A percentile compares a stretch with the other conserved stretches of the same genome.
Evolutionary conservation across 2,113 vertebrate genomes (phyloP).

Genomic region (Brienomyrus longianalis): DNA sequence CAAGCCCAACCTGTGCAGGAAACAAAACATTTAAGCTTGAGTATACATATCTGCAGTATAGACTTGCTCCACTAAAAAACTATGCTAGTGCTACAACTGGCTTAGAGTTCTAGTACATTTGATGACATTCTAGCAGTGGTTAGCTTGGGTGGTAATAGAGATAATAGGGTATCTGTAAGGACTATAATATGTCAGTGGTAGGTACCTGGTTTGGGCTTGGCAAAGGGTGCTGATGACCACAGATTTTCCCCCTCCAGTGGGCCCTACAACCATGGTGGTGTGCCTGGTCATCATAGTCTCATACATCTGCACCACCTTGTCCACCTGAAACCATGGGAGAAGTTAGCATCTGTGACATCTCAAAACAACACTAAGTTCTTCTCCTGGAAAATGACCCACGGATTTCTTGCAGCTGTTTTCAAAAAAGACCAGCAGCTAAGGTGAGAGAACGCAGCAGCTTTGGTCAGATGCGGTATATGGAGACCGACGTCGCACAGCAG

Average conservation of each 20-base stretch:
- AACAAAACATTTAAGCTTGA: background rate
- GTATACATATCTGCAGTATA: background rate
- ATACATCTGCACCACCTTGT: constrained; percentile 95
- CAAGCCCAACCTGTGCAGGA: constrained; percentile 68
- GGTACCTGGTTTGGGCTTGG: constrained; percentile 86
- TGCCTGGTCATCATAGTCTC: constrained; percentile 97
- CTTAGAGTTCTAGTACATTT: background rate
- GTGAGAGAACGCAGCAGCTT: background rate
- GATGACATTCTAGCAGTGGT: background rate
- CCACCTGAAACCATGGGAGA: constrained; percentile 63
- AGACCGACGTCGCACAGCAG: background rate
- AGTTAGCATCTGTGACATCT: background rate
- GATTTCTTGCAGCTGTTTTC: background rate
- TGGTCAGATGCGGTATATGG: background rate
- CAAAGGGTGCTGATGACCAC: constrained; percentile 88
- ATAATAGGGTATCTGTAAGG: background rate
- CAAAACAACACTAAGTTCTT: background rate
- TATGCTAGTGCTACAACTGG: background rate
- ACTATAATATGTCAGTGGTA: background rate
- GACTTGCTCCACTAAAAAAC: background rate
- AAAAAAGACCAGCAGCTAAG: background rate
- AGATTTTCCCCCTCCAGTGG: constrained; percentile 92
- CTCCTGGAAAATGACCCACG: background rate
- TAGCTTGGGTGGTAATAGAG: background rate
- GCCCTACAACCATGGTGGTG: constrained; percentile 93